A percentile compares a stretch with the other conserved stretches of the same genome.
These are phyloP conservation scores for Caenorhabditis sp. DNA, from an alignment of 2,888 invertebrate genomes.

Conservation along the genomic window DNA sequence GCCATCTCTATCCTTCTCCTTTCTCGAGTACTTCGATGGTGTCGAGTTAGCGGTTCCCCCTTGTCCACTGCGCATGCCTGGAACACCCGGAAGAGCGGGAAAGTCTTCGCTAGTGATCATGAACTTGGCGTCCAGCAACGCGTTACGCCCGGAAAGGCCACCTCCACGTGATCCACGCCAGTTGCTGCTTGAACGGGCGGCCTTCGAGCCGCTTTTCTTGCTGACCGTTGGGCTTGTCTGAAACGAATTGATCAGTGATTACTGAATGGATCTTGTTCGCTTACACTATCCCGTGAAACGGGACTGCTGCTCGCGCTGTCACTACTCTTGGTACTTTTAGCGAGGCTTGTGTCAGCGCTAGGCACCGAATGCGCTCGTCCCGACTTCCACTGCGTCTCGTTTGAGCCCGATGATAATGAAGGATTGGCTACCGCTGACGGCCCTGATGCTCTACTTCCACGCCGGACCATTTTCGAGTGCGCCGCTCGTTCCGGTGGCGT, in stretches of 20 bases:
- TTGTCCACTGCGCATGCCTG: slow-evolving; percentile 11
- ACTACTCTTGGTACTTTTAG: slow-evolving; percentile 36
- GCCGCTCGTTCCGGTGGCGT: slow-evolving; percentile 29
- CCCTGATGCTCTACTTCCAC: slow-evolving; percentile 49
- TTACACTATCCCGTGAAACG: slow-evolving; percentile 32
- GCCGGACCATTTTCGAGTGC: slow-evolving; percentile 59
- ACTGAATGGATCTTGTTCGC: not conserved
- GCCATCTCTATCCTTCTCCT: slow-evolving; percentile 29
- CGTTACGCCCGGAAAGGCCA: slow-evolving; percentile 24
- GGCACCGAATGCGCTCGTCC: slow-evolving; percentile 40
- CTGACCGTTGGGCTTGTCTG: slow-evolving; percentile 30
- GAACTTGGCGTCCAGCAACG: slow-evolving; percentile 39
- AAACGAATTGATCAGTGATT: not conserved
- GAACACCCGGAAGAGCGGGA: slow-evolving; percentile 51
- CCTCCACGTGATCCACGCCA: slow-evolving; percentile 44
- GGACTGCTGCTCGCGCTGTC: slow-evolving; percentile 54
- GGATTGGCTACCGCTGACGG: slow-evolving; percentile 20
- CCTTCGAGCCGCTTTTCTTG: slow-evolving; percentile 34
- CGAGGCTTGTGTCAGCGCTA: slow-evolving; percentile 18
- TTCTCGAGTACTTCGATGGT: slow-evolving; percentile 21
- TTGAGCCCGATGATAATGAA: slow-evolving; percentile 32
- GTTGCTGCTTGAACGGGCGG: slow-evolving; percentile 32
- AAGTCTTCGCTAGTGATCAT: slow-evolving; percentile 62
- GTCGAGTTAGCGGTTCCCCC: slow-evolving; percentile 27
- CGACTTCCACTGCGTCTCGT: slow-evolving; percentile 34